Base-by-base conservation (phyloP, 2,888 invertebrate species). In the Lathronympha strigana region DNA sequence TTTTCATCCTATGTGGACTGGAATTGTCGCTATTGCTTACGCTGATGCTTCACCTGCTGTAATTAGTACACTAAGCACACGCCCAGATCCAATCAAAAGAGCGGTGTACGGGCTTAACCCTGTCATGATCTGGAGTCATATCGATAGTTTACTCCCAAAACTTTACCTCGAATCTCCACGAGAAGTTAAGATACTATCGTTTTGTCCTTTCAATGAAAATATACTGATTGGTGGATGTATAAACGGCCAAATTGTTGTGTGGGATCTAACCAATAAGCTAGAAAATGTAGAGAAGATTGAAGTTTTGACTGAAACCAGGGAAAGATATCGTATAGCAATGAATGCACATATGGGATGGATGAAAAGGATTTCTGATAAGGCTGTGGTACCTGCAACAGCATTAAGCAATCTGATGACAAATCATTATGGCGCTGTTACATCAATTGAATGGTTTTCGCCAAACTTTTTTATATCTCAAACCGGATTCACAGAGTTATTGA, bases 81-180 rank as follows among this genome's bases (percentile, higher is more conserved):
- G 85, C 4, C 78, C 81, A 5, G 93, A 94, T 74, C 82, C 85
- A 1, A 91, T 93, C 21, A 89, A 93, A 77, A 86, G 93, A 73
- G 93, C 94, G 0, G 93, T 94, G 0, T 93, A 95, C 61, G 93
- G 94, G 3, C 81, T 93, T 2, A 95, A 95, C 80, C 94, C 94
- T 0, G 94, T 96, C 1, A 87, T 96, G 67, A 91, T 96, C 71
- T 96, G 96, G 96, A 95, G 95, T 71, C 95, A 96, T 69, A 90
- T 92, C 28, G 96, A 96, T 72, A 94, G 93, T 61, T 83, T 96
- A 2, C 86, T 93, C 25, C 95, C 95, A 19, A 96, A 95, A 84
- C 82, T 96, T 45, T 93, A 94, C 72, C 91, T 96, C 60, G 94
- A 95, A 78, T 89, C 94, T 3, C 93, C 94, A 0, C 90, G 95